phyloP scores from a whole-genome alignment of 2,797 vertebrate species.

The Brotula barbata region DNA sequence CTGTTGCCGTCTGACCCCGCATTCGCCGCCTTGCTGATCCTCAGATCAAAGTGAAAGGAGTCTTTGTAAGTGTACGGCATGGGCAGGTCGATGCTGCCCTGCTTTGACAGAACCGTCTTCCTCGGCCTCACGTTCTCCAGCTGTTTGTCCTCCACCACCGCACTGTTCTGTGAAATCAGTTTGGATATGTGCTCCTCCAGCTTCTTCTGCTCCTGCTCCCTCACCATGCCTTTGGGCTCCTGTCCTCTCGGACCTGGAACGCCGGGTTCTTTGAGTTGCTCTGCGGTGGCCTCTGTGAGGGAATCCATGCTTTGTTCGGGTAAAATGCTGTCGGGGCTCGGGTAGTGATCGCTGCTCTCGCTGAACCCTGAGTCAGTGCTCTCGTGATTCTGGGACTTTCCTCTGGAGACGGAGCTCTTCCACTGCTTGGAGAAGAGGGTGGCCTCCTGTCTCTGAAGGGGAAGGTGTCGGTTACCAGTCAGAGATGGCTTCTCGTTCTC shows the following conservation, averaged over 20 bases:
- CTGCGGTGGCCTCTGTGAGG: conserved; percentile 67
- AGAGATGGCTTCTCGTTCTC: conserved; percentile 31
- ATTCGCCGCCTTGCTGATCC: conserved; percentile 76
- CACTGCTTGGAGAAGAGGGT: conserved; percentile 82
- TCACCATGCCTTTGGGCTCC: conserved; percentile 51
- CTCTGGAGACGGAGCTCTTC: conserved; percentile 71
- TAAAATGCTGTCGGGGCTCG: conserved; percentile 79
- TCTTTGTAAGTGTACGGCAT: conserved; percentile 96
- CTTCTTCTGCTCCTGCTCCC: conserved; percentile 81
- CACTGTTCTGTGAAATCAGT: conserved; percentile 93
- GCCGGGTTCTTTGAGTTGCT: conserved; percentile 53
- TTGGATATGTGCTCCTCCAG: conserved; percentile 91
- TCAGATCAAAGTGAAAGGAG: conserved; percentile 97
- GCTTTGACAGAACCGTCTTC: conserved; percentile 92
- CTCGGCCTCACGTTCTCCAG: conserved; percentile 91
- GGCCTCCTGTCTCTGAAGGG: conserved; percentile 86
- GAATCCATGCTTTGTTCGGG: conserved; percentile 80
- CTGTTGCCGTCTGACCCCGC: conserved; percentile 70
- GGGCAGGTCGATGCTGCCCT: conserved; percentile 96
- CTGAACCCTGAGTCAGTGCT: conserved; percentile 97
- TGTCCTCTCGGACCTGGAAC: conserved; percentile 32
- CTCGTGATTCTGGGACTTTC: conserved; percentile 81
- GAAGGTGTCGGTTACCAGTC: conserved; percentile 68
- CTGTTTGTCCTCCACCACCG: conserved; percentile 89
- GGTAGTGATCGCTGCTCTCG: conserved; percentile 86